Conservation (phyloP, 2,797 vertebrate genomes). For the Pseudochaenichthys georgianus region DNA sequence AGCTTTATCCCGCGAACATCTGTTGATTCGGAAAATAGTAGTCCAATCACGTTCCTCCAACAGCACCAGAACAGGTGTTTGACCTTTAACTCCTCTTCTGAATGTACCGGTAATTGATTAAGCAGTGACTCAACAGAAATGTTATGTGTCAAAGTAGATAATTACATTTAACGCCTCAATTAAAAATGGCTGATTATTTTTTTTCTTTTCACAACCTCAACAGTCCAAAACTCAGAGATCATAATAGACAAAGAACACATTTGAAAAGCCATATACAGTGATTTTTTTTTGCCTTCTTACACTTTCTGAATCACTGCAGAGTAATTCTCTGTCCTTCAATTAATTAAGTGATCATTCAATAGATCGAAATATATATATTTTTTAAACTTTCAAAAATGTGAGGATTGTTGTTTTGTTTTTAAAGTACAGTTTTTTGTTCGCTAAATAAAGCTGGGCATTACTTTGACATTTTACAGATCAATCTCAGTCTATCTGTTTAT, state of each 20-base stretch:
- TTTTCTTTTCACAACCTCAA: neutral
- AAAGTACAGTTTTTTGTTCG: no score
- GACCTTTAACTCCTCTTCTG: constrained; percentile 1
- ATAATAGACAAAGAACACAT: neutral
- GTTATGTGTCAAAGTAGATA: neutral
- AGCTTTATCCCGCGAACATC: constrained; percentile 47
- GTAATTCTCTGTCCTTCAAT: no score
- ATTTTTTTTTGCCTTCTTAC: no score
- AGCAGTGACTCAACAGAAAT: neutral
- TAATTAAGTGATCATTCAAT: no score
- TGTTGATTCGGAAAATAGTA: constrained; percentile 33
- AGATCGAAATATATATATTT: no score
- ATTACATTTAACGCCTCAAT: neutral
- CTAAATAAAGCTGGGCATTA: no score
- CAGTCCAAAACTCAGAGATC: neutral
- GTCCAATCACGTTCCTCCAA: constrained; percentile 24
- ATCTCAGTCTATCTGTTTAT: no score
- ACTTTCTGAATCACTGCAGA: no score
- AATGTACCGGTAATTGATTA: neutral
- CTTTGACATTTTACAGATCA: no score
- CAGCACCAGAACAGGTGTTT: constrained; percentile 26
- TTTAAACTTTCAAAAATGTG: no score
- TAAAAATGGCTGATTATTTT: neutral
- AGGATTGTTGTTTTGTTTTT: no score
- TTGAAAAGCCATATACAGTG: neutral